A percentile compares a stretch with the other conserved stretches of the same genome.
These are phyloP conservation scores for Chydorus sphaericus DNA, from an alignment of 2,888 invertebrate species.

Conservation along the genomic window DNA sequence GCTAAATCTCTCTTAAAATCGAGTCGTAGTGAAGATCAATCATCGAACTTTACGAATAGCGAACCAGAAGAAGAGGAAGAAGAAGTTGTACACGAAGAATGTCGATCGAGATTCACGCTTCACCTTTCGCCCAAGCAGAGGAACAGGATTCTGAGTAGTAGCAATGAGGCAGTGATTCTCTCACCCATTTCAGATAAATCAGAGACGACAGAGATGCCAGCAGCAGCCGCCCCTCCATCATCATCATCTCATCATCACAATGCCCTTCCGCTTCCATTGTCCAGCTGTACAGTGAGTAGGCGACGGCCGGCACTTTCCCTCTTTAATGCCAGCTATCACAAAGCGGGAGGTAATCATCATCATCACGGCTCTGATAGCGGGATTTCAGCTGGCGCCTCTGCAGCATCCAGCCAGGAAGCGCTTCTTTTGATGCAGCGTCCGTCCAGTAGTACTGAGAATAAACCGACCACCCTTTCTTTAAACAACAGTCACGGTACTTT, in stretches of 20 bases:
- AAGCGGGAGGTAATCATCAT: background rate
- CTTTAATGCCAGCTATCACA: background rate
- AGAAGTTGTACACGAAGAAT: background rate
- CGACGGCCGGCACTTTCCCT: background rate
- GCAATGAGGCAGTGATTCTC: background rate
- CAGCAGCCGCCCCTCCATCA: background rate
- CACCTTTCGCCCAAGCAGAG: conserved; percentile 1
- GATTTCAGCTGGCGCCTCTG: background rate
- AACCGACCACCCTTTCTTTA: background rate
- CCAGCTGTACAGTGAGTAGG: too few relatives aligned
- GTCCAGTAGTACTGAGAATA: too few relatives aligned
- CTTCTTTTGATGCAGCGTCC: background rate
- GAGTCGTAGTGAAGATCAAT: too few relatives aligned
- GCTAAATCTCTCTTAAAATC: too few relatives aligned
- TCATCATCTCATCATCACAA: too few relatives aligned
- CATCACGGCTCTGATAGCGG: background rate
- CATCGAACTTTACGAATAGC: too few relatives aligned
- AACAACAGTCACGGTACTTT: background rate
- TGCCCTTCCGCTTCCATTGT: too few relatives aligned
- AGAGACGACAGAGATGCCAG: background rate
- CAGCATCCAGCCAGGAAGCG: background rate
- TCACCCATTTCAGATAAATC: conserved; percentile 11
- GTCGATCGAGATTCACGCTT: conserved; percentile 4
- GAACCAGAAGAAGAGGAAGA: background rate
- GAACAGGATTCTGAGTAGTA: background rate